Evolutionary conservation across 2,797 vertebrate species (phyloP).

Genomic region (Hydrolagus colliei): DNA sequence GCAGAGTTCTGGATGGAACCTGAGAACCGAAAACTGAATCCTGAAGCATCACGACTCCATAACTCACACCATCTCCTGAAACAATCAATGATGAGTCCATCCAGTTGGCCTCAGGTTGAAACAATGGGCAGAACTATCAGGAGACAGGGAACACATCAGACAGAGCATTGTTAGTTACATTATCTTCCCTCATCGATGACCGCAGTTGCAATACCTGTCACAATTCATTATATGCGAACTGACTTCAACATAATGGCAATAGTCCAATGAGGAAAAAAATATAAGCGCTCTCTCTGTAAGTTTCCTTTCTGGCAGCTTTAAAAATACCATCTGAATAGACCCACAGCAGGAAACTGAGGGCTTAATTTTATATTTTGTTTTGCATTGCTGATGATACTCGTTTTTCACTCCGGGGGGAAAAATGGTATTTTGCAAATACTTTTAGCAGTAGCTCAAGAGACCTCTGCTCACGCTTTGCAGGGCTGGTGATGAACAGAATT

Average conservation of each 20-base stretch:
- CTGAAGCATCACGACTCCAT: too few relatives aligned
- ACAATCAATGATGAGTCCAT: too few relatives aligned
- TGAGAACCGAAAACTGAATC: too few relatives aligned
- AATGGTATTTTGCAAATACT: slow-evolving; percentile 23
- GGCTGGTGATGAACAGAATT: slow-evolving; percentile 16
- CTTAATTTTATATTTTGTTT: slow-evolving; percentile 29
- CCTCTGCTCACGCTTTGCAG: slow-evolving; percentile 1
- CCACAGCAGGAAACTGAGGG: slow-evolving; percentile 22
- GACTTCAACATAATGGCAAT: slow-evolving; percentile 23
- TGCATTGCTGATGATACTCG: neutral
- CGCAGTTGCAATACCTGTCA: neutral
- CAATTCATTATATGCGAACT: neutral
- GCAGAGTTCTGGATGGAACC: too few relatives aligned
- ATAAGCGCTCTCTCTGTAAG: neutral
- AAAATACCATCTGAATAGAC: slow-evolving; percentile 4
- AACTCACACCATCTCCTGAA: too few relatives aligned
- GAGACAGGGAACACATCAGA: too few relatives aligned
- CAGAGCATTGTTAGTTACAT: too few relatives aligned
- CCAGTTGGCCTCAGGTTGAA: too few relatives aligned
- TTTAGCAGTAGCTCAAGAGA: slow-evolving; percentile 17
- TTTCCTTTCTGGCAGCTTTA: slow-evolving; percentile 27
- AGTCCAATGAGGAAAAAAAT: slow-evolving; percentile 5
- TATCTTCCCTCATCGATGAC: neutral
- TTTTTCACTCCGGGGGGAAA: slow-evolving; percentile 26
- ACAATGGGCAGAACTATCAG: too few relatives aligned